Evolutionary conservation across 1,140 invertebrate genomes (phyloP).

Genomic region (Glomeris maerens): DNA sequence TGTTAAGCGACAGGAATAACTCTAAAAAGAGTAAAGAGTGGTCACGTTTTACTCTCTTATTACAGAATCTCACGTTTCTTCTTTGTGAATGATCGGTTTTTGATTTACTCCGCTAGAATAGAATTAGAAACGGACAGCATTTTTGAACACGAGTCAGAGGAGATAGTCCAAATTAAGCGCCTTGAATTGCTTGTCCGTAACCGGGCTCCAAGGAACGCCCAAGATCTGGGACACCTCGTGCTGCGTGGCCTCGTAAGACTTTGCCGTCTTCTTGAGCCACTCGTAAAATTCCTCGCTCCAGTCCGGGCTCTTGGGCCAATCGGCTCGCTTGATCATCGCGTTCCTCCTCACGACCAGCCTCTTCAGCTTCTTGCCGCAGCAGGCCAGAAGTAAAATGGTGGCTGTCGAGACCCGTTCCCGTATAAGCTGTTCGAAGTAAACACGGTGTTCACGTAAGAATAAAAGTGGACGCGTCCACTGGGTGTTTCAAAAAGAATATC

Average conservation of each 20-base stretch:
- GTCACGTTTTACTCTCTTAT: too few relatives aligned
- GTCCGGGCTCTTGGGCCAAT: constrained; percentile 49
- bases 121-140: too few relatives aligned
- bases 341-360: constrained; percentile 54
- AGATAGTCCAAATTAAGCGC: too few relatives aligned
- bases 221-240: constrained; percentile 52
- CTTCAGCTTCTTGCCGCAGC: constrained; percentile 45
- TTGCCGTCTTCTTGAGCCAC: constrained; percentile 42
- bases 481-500: too few relatives aligned
- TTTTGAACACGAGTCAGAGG: too few relatives aligned
- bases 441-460: not conserved
- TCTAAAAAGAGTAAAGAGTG: too few relatives aligned
- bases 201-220: constrained; percentile 51
- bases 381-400: constrained; percentile 56
- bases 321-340: constrained; percentile 50
- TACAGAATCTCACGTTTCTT: too few relatives aligned
- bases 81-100: too few relatives aligned
- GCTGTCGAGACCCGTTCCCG: constrained; percentile 63
- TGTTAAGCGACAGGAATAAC: too few relatives aligned
- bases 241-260: constrained; percentile 48
- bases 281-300: constrained; percentile 50
- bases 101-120: too few relatives aligned
- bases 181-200: constrained; percentile 56
- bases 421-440: constrained; percentile 40
- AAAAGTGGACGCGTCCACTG: too few relatives aligned